Base-by-base conservation (phyloP, 2,113 vertebrate species). In the Neogobius melanostomus region DNA sequence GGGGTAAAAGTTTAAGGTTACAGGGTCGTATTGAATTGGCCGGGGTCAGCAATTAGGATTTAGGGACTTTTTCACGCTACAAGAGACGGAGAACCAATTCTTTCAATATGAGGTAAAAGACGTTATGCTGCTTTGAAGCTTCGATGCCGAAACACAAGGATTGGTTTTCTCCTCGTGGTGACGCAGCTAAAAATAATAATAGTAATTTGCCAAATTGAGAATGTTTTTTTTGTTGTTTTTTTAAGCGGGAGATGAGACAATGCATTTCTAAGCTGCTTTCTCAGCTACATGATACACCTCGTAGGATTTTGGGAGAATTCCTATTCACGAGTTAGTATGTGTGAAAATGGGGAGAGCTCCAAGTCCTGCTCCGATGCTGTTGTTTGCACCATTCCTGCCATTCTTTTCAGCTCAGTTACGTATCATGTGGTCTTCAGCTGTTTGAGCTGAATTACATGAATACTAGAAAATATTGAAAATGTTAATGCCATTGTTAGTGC, bases 1-100 rank as follows among this genome's bases (percentile, higher is more conserved):
- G 54, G 70, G 77, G 82, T 69, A 82, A 64, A 47, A 75, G 84
- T 74, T 88, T 73, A 83, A 56, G 76, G 68, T 65, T 70, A 36
- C 28, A 49, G 75, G 72, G 79, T 76, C 69, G 66, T 49, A 70
- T 68, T 60, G 64, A 66, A 70, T 52, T 43, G 75, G 78, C 83
- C 52, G 86, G 76, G 78, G 75, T 85, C 14, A 79, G 52, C 71
- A 82, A 80, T 83, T 83, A 76, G 36, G 69, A 65, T 60, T 85
- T 83, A 71, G 76, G 72, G 66, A 64, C 72, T 83, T 88, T 81
- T 88, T 79, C 43, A 79, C 36, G 64, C 44, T 56, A 69, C 50
- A 68, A 16, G 73, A 67, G 59, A 74, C 15, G 53, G n/a, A 66
- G 59, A 80, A 71, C 72, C 71, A 59, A 74, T 16, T 77, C 57